A percentile compares a stretch with the other conserved stretches of the same genome.
Conservation (phyloP, 2,888 invertebrate genomes). For the Heliconius ismenius region DNA sequence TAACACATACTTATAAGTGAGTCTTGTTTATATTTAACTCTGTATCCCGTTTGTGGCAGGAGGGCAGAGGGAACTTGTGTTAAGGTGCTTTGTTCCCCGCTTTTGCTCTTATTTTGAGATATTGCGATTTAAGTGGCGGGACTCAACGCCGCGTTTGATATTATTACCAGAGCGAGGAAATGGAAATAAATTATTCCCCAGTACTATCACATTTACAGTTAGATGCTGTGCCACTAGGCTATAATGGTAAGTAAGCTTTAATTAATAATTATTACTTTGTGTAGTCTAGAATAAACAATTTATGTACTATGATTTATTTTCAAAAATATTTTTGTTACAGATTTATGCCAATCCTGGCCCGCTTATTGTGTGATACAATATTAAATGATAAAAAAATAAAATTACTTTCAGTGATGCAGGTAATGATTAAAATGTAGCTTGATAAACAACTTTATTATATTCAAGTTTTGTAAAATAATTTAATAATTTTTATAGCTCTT, state of each 20-base stretch:
- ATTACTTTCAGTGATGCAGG: conserved; percentile 85
- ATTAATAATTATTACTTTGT: neutral
- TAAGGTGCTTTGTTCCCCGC: neutral
- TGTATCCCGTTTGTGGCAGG: neutral
- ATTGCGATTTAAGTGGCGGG: neutral
- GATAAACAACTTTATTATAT: too few species aligned
- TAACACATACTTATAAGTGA: conserved; percentile 85
- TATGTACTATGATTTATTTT: neutral
- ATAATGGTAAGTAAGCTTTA: neutral
- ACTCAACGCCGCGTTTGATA: neutral
- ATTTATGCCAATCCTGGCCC: conserved; percentile 85
- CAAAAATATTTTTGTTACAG: conserved; percentile 59
- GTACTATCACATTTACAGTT: neutral
- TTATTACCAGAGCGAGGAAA: neutral
- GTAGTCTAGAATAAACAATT: neutral
- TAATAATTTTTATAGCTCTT: too few species aligned
- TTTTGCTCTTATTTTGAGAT: neutral
- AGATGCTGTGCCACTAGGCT: neutral
- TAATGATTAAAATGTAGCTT: conserved; percentile 47
- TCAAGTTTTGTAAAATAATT: too few species aligned
- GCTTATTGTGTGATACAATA: conserved; percentile 82
- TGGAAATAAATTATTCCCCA: neutral
- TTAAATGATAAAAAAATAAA: conserved; percentile 84
- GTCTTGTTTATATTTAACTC: conserved; percentile 33
- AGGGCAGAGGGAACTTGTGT: neutral